Evolutionary conservation across 1,140 invertebrate species (phyloP), one percentile per base, ranked within the genome.

Genomic region (Antheraea pernyi): DNA sequence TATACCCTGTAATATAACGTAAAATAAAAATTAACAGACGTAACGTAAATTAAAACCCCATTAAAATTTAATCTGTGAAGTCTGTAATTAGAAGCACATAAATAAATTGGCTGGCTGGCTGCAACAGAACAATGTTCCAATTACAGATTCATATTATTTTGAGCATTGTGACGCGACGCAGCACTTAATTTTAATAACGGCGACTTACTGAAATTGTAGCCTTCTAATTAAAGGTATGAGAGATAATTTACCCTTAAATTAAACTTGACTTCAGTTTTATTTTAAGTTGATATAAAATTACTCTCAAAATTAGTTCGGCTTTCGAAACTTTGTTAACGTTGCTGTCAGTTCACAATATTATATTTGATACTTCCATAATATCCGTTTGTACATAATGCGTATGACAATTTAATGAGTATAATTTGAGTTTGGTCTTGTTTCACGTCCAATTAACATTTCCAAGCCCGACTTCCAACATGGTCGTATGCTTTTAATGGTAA

Each of bases 381-480:
- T 42, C 39, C 16, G 13, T 53, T 61, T 22, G 19, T 13, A 61
- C 16, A 64, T 68, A 65, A n/a, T 65, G 39, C 48, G 53, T 69
- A 71, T 73, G 72, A 73, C 69, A 77, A 71, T 67, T 70, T 77
- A 77, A 76, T 73, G 75, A 77, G 64, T 59, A 46, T 66, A 53
- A 53, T 39, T 69, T 73, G 58, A 69, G 65, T 42, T 68, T 73
- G 39, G 48, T 53, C 67, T 74, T 73, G 72, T 76, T 73, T 69
- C 74, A 69, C 72, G 74, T 84, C 76, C 77, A 83, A 84, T 84
- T 85, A 84, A 80, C 72, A 72, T 79, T 68, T 75, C 72, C 68
- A 69, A 73, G 69, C 53, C 76, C 61, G 71, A 75, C 72, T 81
- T 78, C 77, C 76, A 75, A 81, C 72, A 76, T 79, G 58, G 69